phyloP scores from a whole-genome alignment of 2,113 vertebrate species.

The Macroglossus sobrinus region DNA sequence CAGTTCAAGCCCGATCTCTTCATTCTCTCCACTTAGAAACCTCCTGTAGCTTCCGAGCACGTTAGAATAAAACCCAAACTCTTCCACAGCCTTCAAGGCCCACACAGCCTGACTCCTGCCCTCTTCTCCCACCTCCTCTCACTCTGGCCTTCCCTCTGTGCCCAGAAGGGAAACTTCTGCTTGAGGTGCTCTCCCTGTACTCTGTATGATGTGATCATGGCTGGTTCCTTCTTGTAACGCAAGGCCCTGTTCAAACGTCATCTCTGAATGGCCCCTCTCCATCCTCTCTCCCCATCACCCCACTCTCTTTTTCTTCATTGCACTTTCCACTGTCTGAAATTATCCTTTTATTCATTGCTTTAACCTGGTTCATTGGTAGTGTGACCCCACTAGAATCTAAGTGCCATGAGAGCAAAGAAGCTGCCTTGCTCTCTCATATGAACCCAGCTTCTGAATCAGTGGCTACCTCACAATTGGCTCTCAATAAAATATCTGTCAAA shows the following conservation, averaged over 20 bases:
- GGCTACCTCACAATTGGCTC: not conserved
- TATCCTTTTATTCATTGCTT: not conserved
- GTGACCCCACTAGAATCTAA: not conserved
- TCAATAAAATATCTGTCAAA: not conserved
- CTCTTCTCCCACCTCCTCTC: not conserved
- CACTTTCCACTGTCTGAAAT: not conserved
- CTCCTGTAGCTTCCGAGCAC: not conserved
- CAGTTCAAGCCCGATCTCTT: not conserved
- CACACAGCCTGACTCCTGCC: not conserved
- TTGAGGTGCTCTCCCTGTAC: not conserved
- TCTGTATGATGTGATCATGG: no score
- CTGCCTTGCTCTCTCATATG: not conserved
- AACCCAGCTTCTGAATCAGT: not conserved
- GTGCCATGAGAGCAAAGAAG: not conserved
- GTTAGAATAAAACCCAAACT: not conserved
- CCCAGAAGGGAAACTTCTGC: not conserved
- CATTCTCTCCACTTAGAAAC: not conserved
- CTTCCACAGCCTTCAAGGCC: not conserved
- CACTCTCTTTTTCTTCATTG: not conserved
- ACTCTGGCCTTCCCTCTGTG: not conserved
- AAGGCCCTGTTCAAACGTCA: not conserved
- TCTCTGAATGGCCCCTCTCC: not conserved
- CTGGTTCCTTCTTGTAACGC: not conserved
- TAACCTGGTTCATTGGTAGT: not conserved
- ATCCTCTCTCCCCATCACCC: not conserved